Conservation (phyloP, 1,140 invertebrate species). For the Nomia melanderi region DNA sequence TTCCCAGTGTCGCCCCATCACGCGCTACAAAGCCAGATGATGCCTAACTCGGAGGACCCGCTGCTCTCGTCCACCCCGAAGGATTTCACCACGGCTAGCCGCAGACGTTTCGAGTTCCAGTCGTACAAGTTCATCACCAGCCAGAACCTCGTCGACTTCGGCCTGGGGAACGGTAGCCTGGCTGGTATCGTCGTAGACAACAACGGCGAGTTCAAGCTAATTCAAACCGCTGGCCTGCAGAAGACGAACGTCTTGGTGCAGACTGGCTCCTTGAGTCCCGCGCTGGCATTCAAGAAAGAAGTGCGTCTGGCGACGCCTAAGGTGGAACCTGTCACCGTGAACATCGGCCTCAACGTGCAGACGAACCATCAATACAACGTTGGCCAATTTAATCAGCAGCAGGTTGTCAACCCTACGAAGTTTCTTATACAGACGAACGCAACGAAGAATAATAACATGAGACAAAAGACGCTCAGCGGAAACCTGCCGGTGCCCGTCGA, state of each 20-base stretch:
- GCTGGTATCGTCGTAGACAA: constrained; percentile 84
- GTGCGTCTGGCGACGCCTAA: constrained; percentile 73
- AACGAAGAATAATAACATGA: constrained; percentile 66
- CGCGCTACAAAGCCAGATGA: constrained; percentile 87
- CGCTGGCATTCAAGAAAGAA: constrained; percentile 77
- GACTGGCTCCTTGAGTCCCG: constrained; percentile 73
- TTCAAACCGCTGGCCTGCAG: constrained; percentile 81
- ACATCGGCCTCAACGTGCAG: constrained; percentile 62
- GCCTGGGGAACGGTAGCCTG: constrained; percentile 81
- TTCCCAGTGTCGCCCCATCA: constrained; percentile 82
- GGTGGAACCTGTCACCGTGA: constrained; percentile 68
- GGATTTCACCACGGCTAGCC: constrained; percentile 85
- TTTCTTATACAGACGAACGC: constrained; percentile 75
- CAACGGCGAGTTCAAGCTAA: constrained; percentile 85
- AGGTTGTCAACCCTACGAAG: constrained; percentile 76
- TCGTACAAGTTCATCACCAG: constrained; percentile 83
- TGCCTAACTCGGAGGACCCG: constrained; percentile 92
- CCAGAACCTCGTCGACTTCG: constrained; percentile 83
- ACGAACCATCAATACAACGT: constrained; percentile 65
- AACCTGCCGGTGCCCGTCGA: constrained; percentile 76
- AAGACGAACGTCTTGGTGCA: constrained; percentile 82
- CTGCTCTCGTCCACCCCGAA: constrained; percentile 90
- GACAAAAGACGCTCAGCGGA: constrained; percentile 67
- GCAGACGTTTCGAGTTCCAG: constrained; percentile 85
- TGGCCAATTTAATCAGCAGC: constrained; percentile 63